phyloP scores from a whole-genome alignment of 2,888 invertebrate species.

The Trichogramma evanescens region DNA sequence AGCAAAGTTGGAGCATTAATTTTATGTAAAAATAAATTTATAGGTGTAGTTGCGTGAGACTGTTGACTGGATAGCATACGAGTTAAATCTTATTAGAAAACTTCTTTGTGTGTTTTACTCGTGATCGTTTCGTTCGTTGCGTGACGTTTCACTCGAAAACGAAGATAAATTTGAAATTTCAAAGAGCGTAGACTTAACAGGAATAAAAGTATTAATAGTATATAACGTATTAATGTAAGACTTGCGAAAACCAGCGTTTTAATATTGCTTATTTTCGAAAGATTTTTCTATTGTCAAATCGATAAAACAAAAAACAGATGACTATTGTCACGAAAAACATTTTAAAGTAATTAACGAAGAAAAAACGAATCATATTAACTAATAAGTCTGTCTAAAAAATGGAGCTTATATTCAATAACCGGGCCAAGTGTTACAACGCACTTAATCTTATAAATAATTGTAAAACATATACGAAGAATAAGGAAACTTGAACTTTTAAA shows the following conservation, averaged over 20 bases:
- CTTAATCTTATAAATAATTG: slow-evolving; percentile 15
- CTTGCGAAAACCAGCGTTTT: slow-evolving; percentile 18
- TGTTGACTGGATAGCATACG: too few relatives aligned
- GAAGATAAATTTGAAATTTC: not conserved
- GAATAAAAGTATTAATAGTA: slow-evolving; percentile 20
- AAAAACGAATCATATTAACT: slow-evolving; percentile 7
- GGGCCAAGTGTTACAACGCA: slow-evolving; percentile 16
- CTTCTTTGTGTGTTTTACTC: too few relatives aligned
- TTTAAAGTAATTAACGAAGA: slow-evolving; percentile 3
- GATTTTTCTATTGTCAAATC: slow-evolving; percentile 18
- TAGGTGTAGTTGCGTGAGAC: too few relatives aligned
- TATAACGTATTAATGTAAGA: slow-evolving; percentile 17
- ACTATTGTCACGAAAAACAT: slow-evolving; percentile 8
- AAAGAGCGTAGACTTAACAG: slow-evolving; percentile 10
- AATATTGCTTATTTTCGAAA: slow-evolving; percentile 13
- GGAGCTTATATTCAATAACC: slow-evolving; percentile 19
- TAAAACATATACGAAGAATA: not conserved
- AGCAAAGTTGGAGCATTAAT: too few relatives aligned
- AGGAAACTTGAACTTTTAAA: too few relatives aligned
- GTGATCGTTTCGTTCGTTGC: too few relatives aligned
- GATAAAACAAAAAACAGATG: slow-evolving; percentile 12
- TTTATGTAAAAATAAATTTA: too few relatives aligned
- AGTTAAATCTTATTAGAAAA: too few relatives aligned
- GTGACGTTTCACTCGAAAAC: too few relatives aligned
- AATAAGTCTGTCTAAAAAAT: slow-evolving; percentile 19